Evolutionary conservation across 2,888 invertebrate genomes (phyloP).

Genomic region (Phengaris arion): DNA sequence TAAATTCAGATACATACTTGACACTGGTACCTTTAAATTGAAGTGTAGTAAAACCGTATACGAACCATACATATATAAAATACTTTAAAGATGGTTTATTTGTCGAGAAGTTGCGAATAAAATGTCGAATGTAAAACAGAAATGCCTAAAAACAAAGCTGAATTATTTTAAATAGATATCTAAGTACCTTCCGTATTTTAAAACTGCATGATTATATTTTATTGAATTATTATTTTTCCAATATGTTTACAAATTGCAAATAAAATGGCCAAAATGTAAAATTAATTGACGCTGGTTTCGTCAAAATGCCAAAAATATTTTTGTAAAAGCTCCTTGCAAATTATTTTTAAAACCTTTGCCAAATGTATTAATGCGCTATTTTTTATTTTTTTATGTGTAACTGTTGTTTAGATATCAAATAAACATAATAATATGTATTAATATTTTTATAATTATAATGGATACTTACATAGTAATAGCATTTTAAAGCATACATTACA

Average conservation of each 20-base stretch:
- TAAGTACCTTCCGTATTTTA: not conserved
- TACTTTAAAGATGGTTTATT: not conserved
- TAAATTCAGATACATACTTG: not conserved
- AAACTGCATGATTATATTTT: not conserved
- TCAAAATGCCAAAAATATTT: conserved; percentile 46
- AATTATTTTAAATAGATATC: not conserved
- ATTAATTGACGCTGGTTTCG: conserved; percentile 45
- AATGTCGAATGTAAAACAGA: not conserved
- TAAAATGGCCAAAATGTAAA: conserved; percentile 48
- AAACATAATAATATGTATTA: not conserved
- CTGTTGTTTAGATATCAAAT: conserved; percentile 5
- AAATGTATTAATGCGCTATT: conserved; percentile 41
- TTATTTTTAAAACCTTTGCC: conserved; percentile 39
- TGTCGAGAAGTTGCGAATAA: not conserved
- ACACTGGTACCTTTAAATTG: too few species aligned
- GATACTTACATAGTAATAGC: not conserved
- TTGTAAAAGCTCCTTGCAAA: conserved; percentile 49
- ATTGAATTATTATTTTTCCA: not conserved
- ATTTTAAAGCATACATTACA: conserved; percentile 2
- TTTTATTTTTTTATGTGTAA: conserved; percentile 18
- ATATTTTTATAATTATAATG: conserved; percentile 21
- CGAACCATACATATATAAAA: too few species aligned
- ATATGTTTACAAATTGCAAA: conserved; percentile 32
- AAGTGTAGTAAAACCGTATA: too few species aligned
- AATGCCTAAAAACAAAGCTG: not conserved